Percentiles rank a stretch among this genome's conserved stretches.
Evolutionary conservation across 2,113 vertebrate species (phyloP).

Genomic region (Piprites chloris): DNA sequence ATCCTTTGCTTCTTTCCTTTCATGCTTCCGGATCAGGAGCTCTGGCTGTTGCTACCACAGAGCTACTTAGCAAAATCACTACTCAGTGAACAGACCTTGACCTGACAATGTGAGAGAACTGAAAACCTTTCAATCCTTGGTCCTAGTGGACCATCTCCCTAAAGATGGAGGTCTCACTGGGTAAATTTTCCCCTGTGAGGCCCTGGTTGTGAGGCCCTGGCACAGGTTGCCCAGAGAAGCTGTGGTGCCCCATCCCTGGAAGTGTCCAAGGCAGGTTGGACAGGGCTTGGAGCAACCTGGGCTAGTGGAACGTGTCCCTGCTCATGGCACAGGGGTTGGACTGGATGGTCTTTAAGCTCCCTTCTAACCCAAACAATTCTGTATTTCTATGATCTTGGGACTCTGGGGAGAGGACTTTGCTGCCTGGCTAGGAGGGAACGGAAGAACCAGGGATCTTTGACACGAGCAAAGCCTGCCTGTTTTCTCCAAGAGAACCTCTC

Average conservation of each 20-base stretch:
- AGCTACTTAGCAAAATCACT: background rate
- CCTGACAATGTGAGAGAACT: background rate
- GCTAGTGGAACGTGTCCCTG: background rate
- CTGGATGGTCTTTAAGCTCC: background rate
- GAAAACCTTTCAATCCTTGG: background rate
- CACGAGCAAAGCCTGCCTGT: background rate
- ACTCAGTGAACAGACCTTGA: background rate
- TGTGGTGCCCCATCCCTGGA: background rate
- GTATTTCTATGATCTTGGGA: background rate
- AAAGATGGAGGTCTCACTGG: background rate
- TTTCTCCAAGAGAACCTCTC: background rate
- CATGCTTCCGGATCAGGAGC: background rate
- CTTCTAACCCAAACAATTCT: background rate
- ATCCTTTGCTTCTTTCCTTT: background rate
- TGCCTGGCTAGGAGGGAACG: background rate
- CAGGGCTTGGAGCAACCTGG: background rate
- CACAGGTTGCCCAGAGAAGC: background rate
- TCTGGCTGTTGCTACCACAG: background rate
- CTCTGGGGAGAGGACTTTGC: background rate
- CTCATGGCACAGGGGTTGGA: background rate
- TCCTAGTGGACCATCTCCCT: background rate
- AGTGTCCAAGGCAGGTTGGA: background rate
- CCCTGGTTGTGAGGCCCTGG: background rate
- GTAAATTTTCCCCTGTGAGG: background rate
- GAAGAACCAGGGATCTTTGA: background rate